Conservation (phyloP, 30 jellyfish, hydroid and myxozoan species). For the Catostylus mosaicus region DNA sequence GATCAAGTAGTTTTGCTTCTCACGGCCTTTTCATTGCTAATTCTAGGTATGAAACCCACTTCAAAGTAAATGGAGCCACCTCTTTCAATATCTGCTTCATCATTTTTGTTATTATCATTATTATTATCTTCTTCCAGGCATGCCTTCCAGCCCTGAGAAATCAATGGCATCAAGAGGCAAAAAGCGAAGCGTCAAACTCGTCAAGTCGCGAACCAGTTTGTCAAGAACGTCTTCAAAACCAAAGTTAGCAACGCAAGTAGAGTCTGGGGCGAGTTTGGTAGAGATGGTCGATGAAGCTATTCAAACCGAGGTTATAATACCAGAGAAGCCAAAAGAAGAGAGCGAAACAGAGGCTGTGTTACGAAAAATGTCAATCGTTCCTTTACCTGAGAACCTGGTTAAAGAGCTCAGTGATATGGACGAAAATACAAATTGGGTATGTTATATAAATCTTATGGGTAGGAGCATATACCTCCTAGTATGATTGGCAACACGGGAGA, state of each 20-base stretch:
- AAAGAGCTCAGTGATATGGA: constrained; percentile 30
- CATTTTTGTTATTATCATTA: not conserved
- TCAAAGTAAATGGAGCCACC: no score
- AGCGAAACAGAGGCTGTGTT: constrained; percentile 23
- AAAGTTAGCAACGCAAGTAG: constrained; percentile 11
- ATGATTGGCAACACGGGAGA: no score
- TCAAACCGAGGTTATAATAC: constrained; percentile 56
- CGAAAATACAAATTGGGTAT: constrained; percentile 46
- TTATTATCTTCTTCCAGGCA: not conserved
- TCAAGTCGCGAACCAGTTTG: constrained; percentile 6
- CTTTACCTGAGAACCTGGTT: constrained; percentile 36
- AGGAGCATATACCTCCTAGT: no score
- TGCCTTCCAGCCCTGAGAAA: constrained; percentile 64
- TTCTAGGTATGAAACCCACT: no score
- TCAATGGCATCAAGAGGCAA: constrained; percentile 44
- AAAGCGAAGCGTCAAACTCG: constrained; percentile 41
- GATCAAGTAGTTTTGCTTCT: no score
- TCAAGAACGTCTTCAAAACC: constrained; percentile 30
- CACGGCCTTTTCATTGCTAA: no score
- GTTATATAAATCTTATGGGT: not conserved
- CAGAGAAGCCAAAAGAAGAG: constrained; percentile 36
- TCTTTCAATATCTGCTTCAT: not conserved
- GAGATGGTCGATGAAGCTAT: constrained; percentile 65
- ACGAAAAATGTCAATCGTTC: constrained; percentile 19
- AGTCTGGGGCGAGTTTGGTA: not conserved